These are phyloP conservation scores for Latrodectus geometricus DNA, from an alignment of 1,140 invertebrate species.

Conservation along the genomic window DNA sequence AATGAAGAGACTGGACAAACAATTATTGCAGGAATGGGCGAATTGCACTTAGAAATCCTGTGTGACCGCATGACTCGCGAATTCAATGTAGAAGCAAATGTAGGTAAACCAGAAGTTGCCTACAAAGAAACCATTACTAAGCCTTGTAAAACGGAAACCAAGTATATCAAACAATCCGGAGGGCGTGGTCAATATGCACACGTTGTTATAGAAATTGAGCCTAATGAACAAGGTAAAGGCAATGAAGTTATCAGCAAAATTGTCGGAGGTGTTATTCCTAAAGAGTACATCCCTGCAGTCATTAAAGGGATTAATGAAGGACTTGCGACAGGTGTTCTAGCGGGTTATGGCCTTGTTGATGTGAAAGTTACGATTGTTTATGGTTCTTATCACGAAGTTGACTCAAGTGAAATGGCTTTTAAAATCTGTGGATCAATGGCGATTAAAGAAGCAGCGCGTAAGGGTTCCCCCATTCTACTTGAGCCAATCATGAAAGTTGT, in stretches of 20 bases:
- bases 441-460: too few species aligned
- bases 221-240: slow-evolving; percentile 17
- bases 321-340: slow-evolving; percentile 46
- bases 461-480: not conserved
- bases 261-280: slow-evolving; percentile 62
- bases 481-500: slow-evolving; percentile 8
- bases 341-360: too few species aligned
- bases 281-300: slow-evolving; percentile 62
- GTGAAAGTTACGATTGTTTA: too few species aligned
- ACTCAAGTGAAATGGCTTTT: too few species aligned
- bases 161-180: slow-evolving; percentile 47
- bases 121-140: slow-evolving; percentile 63
- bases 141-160: slow-evolving; percentile 45
- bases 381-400: too few species aligned
- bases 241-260: slow-evolving; percentile 58
- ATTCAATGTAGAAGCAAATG: slow-evolving; percentile 64
- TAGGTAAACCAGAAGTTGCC: slow-evolving; percentile 63
- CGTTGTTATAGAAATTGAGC: slow-evolving; percentile 8
- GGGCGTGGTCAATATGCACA: slow-evolving; percentile 54
- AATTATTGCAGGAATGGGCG: slow-evolving; percentile 66
- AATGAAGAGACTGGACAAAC: slow-evolving; percentile 65
- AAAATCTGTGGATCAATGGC: too few species aligned
- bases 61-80: slow-evolving; percentile 65
- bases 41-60: slow-evolving; percentile 65
- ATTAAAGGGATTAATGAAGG: slow-evolving; percentile 50